Percentiles rank a stretch among this genome's conserved stretches.
Conservation (phyloP, 2,888 invertebrate species). For the Tridacna gigas region DNA sequence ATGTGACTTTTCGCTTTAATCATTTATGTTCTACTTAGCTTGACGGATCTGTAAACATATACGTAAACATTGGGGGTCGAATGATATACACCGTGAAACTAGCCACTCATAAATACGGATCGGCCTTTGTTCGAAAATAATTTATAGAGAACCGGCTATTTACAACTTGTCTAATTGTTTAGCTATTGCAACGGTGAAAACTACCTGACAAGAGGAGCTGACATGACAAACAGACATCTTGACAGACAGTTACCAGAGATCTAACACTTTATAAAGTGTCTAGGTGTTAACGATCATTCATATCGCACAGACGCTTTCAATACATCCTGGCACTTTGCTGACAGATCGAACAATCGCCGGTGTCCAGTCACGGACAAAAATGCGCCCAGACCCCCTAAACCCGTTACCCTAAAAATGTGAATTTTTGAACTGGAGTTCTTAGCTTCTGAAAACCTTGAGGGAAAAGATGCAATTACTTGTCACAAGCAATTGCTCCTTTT, state of each 20-base stretch:
- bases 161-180: constrained; percentile 41
- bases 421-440: too few relatives aligned
- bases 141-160: constrained; percentile 39
- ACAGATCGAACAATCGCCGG: constrained; percentile 55
- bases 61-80: constrained; percentile 13
- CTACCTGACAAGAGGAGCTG: constrained; percentile 34
- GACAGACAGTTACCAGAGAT: constrained; percentile 59
- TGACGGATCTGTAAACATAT: background rate
- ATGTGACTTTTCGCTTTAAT: too few relatives aligned
- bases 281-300: constrained; percentile 62
- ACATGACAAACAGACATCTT: constrained; percentile 60
- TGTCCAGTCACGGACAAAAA: constrained; percentile 44
- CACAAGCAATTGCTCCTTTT: too few relatives aligned
- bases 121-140: constrained; percentile 15
- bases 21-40: too few relatives aligned
- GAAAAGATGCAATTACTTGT: too few relatives aligned
- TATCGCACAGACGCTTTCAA: constrained; percentile 62
- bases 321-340: constrained; percentile 58
- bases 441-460: too few relatives aligned
- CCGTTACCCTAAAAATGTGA: too few relatives aligned
- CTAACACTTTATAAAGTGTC: constrained; percentile 52
- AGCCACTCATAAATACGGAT: constrained; percentile 16
- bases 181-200: constrained; percentile 42
- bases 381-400: constrained; percentile 20
- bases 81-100: background rate